Evolutionary conservation across 2,113 vertebrate genomes (phyloP), one percentile per base, ranked within the genome.

Genomic region (Ptyas mucosa): DNA sequence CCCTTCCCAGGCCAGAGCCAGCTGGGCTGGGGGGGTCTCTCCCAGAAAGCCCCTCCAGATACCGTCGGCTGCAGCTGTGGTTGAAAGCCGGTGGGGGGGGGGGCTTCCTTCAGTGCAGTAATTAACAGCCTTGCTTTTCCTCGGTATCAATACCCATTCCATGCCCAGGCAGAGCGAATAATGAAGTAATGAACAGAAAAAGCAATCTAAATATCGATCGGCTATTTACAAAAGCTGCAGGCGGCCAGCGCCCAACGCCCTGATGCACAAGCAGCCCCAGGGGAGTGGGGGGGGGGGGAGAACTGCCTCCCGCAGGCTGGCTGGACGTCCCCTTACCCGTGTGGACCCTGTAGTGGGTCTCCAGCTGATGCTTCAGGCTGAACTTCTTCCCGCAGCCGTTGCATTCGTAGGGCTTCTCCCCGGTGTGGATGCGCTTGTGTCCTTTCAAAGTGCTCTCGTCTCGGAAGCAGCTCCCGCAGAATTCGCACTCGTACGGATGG

Each of bases 311-410:
- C 0, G 15, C 57, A 3, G 52, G 52, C 52, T 12, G 57, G 12
- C 0, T 0, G 2, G 57, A 3, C 0, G 4, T 15, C 86, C 8
- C 90, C 81, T 64, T 97, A 99, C 99, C 99, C 98, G 99, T 99
- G 97, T 99, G 99, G 95, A 99, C 99, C 55, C 99, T 98, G 96
- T 99, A 99, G 98, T 99, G 99, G 90, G 99, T 99, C 98, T 99
- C 99, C 98, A 99, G 98, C 98, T 99, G 99, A 98, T 99, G 99
- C 96, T 99, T 99, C 96, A 99, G 99, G 98, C 99, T 99, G 98
- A 99, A 99, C 97, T 99, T 99, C 97, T 99, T 99, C 95, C 99
- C 99, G 0, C 99, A 99, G 96, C 99, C 99, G 0, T 99, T 99
- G 98, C 99, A 99, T 96, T 99, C 99, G 0, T 99, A 99, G 94